phyloP scores from a whole-genome alignment of 2,797 vertebrate genomes.

The Tangara arthus region DNA sequence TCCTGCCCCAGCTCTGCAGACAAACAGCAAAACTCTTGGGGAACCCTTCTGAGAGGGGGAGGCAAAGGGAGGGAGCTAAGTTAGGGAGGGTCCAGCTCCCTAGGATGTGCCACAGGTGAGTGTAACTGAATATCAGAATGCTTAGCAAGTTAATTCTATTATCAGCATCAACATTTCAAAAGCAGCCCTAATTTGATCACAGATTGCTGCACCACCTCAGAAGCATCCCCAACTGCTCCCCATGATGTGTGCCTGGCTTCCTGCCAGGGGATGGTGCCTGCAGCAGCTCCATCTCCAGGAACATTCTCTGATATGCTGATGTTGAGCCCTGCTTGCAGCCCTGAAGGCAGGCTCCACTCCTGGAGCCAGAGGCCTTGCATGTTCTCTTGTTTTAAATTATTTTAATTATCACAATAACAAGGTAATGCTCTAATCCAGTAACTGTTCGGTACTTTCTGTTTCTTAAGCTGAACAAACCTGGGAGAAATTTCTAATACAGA shows the following conservation, averaged over 20 bases:
- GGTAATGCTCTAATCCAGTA: neutral
- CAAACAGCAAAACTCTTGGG: neutral
- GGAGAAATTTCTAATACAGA: neutral
- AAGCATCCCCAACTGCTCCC: neutral
- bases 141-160: neutral
- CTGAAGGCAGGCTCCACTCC: neutral
- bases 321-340: neutral
- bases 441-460: neutral
- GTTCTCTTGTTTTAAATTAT: neutral
- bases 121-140: neutral
- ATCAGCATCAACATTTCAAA: neutral
- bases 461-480: neutral
- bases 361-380: neutral
- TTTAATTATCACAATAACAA: neutral
- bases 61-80: neutral
- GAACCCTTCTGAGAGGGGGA: neutral
- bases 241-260: neutral
- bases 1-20: neutral
- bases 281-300: neutral
- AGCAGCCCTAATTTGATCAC: neutral
- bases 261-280: neutral
- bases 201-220: neutral
- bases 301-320: accelerated
- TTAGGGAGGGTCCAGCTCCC: neutral
- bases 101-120: neutral